Evolutionary conservation across 2,113 vertebrate species (phyloP), one percentile per base, ranked within the genome.

Genomic region (Lepus timidus): DNA sequence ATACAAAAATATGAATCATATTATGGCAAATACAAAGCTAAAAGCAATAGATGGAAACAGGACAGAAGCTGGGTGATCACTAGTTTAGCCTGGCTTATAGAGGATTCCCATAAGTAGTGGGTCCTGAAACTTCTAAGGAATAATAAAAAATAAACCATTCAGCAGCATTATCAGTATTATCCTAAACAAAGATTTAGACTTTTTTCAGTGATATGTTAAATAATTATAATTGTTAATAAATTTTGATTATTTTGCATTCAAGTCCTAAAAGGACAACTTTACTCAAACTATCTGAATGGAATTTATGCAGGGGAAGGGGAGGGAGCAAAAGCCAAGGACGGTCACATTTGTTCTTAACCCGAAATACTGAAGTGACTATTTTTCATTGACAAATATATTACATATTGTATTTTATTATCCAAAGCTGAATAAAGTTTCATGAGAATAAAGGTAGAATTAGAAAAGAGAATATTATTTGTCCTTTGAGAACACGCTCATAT

Each of bases 221-320:
- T 88, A 6, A 79, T 75, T 73, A 20, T 36, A 85, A 76, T 23
- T 75, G 49, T 75, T 68, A 33, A 76, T 33, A 85, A 85, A 33
- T 29, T 9, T 73, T 78, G 31, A 33, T 13, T 90, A 29, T 74
- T 93, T 96, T 90, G 71, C 76, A 44, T 39, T 4, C 82, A 65
- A 92, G 31, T 74, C 70, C 49, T 95, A 82, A 94, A 95, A 95
- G 2, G 31, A 90, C 93, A 93, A 93, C 12, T 74, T 85, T 39
- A 23, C 22, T 20, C 85, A 85, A 96, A 71, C 55, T 61, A 80
- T 90, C 93, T 87, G 29, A n/a, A 11, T 93, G 27, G 52, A 90
- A 86, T 89, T 94, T 88, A 89, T 61, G 4, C 44, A 44, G 55
- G 61, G 36, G 2, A 22, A 23, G 36, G 85, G 52, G 64, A 22